Percentiles rank a stretch among this genome's conserved stretches.
phyloP scores from a whole-genome alignment of 2,797 vertebrate species.

The Trichosurus vulpecula region DNA sequence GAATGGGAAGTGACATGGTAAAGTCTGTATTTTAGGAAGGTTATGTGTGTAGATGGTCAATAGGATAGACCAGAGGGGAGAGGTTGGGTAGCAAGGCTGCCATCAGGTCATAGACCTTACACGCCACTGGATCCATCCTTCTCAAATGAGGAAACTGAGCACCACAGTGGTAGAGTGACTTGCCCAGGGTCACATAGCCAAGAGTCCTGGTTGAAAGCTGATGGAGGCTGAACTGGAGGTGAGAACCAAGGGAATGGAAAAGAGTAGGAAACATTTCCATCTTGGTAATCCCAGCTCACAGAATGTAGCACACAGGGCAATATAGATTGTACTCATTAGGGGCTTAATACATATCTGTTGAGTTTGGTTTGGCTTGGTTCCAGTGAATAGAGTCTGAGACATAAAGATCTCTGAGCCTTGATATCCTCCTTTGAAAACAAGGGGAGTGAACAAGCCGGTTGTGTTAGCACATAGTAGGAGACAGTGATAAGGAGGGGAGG shows the following conservation, averaged over 20 bases:
- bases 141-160: neutral
- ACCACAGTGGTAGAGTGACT: neutral
- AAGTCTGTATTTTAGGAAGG: neutral
- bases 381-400: neutral
- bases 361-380: neutral
- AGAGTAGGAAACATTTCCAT: neutral
- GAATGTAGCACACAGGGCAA: neutral
- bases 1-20: neutral
- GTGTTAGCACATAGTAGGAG: neutral
- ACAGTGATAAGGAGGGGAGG: neutral
- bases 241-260: neutral
- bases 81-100: neutral
- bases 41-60: neutral
- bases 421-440: neutral
- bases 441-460: neutral
- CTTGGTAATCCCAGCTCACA: neutral
- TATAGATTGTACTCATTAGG: neutral
- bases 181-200: neutral
- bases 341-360: neutral
- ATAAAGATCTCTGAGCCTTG: neutral
- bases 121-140: neutral
- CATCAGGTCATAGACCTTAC: neutral
- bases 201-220: neutral
- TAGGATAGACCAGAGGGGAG: neutral
- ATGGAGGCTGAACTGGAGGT: neutral